Evolutionary conservation across 2,113 vertebrate species (phyloP), one percentile per base, ranked within the genome.

Genomic region (Lepisosteus osseus): DNA sequence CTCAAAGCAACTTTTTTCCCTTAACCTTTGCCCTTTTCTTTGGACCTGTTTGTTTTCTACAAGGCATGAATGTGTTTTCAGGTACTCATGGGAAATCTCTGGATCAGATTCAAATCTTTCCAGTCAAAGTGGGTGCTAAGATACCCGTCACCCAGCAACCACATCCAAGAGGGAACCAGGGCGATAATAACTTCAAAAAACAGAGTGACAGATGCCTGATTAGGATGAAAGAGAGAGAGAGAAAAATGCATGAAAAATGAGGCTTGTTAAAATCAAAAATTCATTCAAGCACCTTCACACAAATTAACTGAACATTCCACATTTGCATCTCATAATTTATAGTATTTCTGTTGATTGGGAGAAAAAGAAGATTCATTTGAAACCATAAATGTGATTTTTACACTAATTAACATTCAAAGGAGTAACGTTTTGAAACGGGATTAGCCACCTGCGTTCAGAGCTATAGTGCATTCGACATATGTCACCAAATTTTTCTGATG

Each of bases 131-230:
- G 97, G 96, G 95, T 97, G 96, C 97, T 96, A 97, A 97, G 96
- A 97, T 98, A 97, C 96, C 94, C 94, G 95, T 98, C 97, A 98
- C 97, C 95, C 96, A 91, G 97, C 97, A 98, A 99, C 97, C 95
- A 91, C 94, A 95, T 97, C 96, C 97, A 96, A 96, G 94, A 95
- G 97, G 95, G 97, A 99, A 95, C 95, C 91, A 86, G 92, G 94
- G 95, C 92, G 95, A 98, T 98, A 98, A 99, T 99, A 98, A 98
- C 96, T 97, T 97, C 94, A 97, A 98, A 98, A 95, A 98, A 90
- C 86, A 95, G 95, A 97, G 96, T 96, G 95, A 97, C 97, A 97
- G 96, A 99, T 98, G 96, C 95, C 95, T 98, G 97, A 98, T 98
- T 97, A 97, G 95, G 95, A 95, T 95, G 93, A 95, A 95, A 92